phyloP scores from a whole-genome alignment of 2,113 vertebrate genomes.

The Varanus salvator region DNA sequence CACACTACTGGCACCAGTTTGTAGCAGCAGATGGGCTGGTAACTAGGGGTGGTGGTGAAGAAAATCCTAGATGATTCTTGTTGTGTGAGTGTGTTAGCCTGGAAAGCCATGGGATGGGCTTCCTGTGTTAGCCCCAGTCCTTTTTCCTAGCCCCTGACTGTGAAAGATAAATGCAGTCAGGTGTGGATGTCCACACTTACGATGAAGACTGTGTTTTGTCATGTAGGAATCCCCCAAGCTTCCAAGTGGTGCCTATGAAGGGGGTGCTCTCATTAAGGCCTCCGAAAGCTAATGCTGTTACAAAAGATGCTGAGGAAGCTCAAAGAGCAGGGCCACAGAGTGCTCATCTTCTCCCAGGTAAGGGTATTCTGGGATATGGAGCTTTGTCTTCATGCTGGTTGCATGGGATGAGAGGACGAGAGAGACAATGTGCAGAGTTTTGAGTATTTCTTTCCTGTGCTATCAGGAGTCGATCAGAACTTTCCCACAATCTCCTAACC shows the following conservation, averaged over 20 bases:
- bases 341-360: conserved; percentile 96
- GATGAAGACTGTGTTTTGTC: neutral
- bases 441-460: neutral
- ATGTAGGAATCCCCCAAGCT: conserved; percentile 91
- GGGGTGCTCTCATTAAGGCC: conserved; percentile 88
- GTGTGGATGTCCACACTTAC: too few species aligned
- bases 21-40: neutral
- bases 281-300: conserved; percentile 91
- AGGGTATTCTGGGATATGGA: neutral
- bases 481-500: too few species aligned
- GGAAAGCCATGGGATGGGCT: neutral
- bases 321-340: conserved; percentile 92
- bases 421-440: neutral
- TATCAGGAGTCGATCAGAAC: neutral
- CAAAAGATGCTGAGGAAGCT: conserved; percentile 96
- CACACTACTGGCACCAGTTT: neutral
- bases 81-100: too few species aligned
- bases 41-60: neutral
- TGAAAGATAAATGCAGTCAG: neutral
- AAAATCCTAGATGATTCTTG: neutral
- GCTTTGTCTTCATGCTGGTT: neutral
- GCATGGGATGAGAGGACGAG: neutral
- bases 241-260: conserved; percentile 92
- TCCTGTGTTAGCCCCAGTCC: neutral
- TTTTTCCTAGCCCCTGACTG: neutral